A percentile compares a stretch with the other conserved stretches of the same genome.
Evolutionary conservation across 2,113 vertebrate genomes (phyloP).

Genomic region (Regulus satrapa): DNA sequence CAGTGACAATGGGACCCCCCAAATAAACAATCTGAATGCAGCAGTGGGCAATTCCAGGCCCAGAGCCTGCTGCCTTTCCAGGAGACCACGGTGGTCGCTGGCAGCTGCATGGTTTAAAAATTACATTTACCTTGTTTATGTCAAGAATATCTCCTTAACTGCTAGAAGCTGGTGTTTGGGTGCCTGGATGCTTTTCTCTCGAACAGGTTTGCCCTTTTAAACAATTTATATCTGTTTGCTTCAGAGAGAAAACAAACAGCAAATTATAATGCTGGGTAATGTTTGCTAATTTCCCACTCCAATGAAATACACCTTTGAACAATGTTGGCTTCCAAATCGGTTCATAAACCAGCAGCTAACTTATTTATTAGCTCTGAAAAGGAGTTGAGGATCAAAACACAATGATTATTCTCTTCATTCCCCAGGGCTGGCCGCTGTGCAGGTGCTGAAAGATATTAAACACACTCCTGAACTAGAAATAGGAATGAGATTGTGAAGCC

Average conservation of each 20-base stretch:
- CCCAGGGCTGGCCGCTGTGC: neutral
- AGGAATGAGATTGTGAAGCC: neutral
- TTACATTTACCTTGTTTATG: neutral
- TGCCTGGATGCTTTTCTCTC: neutral
- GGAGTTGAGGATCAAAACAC: neutral
- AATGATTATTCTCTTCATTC: neutral
- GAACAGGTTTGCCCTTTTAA: slow-evolving; percentile 2
- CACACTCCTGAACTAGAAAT: neutral
- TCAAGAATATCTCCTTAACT: neutral
- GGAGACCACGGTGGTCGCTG: neutral
- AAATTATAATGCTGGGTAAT: neutral
- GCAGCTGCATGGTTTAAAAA: neutral
- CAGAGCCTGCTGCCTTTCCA: neutral
- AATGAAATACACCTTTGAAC: neutral
- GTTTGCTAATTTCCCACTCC: neutral
- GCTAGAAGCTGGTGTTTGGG: neutral
- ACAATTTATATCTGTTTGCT: slow-evolving; percentile 8
- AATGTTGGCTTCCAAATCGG: neutral
- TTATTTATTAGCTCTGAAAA: slow-evolving; percentile 25
- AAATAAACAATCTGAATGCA: neutral
- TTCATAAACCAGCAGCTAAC: neutral
- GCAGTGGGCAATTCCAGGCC: neutral
- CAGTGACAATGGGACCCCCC: neutral
- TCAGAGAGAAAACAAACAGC: slow-evolving; percentile 21
- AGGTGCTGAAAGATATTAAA: neutral